Evolutionary conservation across 2,113 vertebrate genomes (phyloP).

Genomic region (Notarius lentiginosus): DNA sequence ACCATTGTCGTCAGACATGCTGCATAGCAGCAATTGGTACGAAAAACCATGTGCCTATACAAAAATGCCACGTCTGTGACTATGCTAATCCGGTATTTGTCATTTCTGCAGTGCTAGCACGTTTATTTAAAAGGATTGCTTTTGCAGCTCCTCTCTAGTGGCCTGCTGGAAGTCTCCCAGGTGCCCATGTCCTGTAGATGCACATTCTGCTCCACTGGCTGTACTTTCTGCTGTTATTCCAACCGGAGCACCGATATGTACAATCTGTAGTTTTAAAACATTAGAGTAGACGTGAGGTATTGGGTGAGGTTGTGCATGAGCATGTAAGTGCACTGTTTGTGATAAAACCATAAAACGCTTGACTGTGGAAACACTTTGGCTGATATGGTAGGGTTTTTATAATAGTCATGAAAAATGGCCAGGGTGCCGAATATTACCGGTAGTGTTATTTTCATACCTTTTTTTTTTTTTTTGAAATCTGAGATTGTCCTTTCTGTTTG

Average conservation of each 20-base stretch:
- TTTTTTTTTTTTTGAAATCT: background rate
- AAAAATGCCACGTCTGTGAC: background rate
- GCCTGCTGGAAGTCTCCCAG: background rate
- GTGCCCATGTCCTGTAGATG: background rate
- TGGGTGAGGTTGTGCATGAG: background rate
- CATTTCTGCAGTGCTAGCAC: slow-evolving; percentile 7
- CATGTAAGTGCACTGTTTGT: background rate
- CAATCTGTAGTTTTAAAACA: too few relatives aligned
- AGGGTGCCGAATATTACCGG: background rate
- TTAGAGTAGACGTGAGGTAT: background rate
- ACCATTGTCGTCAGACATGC: background rate
- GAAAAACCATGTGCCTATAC: background rate
- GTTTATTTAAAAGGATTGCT: slow-evolving; percentile 11
- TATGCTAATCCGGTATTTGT: slow-evolving; percentile 4
- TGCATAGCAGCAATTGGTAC: slow-evolving; percentile 1
- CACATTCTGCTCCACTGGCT: background rate
- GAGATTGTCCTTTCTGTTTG: background rate
- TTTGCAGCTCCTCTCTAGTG: background rate
- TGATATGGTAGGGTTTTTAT: background rate
- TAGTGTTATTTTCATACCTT: background rate
- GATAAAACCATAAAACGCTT: background rate
- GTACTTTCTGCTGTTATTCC: background rate
- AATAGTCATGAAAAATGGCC: background rate
- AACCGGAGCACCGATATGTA: background rate
- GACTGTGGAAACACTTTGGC: background rate